phyloP scores from a whole-genome alignment of 1,140 invertebrate genomes.

The Stenopsyche tienmushanensis region DNA sequence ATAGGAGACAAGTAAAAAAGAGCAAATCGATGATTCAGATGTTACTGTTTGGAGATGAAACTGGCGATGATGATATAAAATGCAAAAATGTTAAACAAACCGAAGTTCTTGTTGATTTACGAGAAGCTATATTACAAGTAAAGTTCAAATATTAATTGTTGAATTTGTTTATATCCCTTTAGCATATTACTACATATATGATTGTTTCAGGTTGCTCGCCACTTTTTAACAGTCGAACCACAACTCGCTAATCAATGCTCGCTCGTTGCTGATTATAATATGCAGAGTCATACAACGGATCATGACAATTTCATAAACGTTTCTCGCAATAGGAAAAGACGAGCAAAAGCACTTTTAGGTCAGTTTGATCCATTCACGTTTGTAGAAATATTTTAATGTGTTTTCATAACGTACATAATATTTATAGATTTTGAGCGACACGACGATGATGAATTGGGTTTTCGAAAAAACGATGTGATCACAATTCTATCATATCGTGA shows the following conservation, averaged over 20 bases:
- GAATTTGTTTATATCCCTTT: neutral
- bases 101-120: conserved; percentile 92
- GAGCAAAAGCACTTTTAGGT: conserved; percentile 92
- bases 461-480: conserved; percentile 97
- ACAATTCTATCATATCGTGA: conserved; percentile 97
- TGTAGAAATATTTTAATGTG: neutral
- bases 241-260: conserved; percentile 70
- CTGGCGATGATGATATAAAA: conserved; percentile 79
- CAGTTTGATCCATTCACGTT: conserved; percentile 35
- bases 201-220: conserved; percentile 77
- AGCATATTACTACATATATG: no score
- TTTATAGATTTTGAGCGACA: conserved; percentile 91
- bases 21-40: conserved; percentile 89
- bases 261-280: conserved; percentile 89
- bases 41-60: conserved; percentile 80
- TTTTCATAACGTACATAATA: neutral
- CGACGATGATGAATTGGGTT: conserved; percentile 98
- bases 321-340: conserved; percentile 78
- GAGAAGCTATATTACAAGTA: conserved; percentile 87
- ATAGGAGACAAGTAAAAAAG: conserved; percentile 82
- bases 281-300: conserved; percentile 93
- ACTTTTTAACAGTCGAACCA: conserved; percentile 83
- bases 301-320: conserved; percentile 93
- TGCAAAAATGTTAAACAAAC: conserved; percentile 96
- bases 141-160: neutral